A percentile compares a stretch with the other conserved stretches of the same genome.
These are phyloP conservation scores for Brienomyrus brachyistius DNA, from an alignment of 2,113 vertebrate species.

Conservation along the genomic window DNA sequence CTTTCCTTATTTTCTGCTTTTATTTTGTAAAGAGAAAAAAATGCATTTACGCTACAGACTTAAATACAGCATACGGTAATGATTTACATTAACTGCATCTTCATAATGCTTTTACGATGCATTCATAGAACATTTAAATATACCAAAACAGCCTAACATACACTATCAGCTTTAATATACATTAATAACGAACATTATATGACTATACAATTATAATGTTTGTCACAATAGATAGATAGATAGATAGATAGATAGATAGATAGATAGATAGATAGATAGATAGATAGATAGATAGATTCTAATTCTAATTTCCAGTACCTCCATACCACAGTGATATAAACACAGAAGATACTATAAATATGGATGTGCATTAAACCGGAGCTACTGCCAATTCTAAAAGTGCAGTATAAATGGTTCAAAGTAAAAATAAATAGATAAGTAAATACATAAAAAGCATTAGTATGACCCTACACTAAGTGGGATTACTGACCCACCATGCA, in stretches of 20 bases:
- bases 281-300: too few relatives aligned
- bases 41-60: not conserved
- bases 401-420: too few relatives aligned
- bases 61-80: not conserved
- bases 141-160: not conserved
- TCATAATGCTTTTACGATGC: not conserved
- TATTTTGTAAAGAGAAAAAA: not conserved
- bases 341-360: too few relatives aligned
- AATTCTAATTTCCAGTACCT: too few relatives aligned
- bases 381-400: too few relatives aligned
- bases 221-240: not conserved
- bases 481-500: too few relatives aligned
- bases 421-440: too few relatives aligned
- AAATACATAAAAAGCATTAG: too few relatives aligned
- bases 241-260: not conserved
- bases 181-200: not conserved
- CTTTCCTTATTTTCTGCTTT: not conserved
- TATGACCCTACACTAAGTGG: too few relatives aligned
- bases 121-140: not conserved
- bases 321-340: too few relatives aligned
- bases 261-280: too few relatives aligned
- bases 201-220: not conserved
- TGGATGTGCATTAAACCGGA: too few relatives aligned
- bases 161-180: not conserved
- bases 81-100: not conserved